These are phyloP conservation scores for Hypomecis atomaria DNA, from an alignment of 2,888 invertebrate species.

Conservation along the genomic window DNA sequence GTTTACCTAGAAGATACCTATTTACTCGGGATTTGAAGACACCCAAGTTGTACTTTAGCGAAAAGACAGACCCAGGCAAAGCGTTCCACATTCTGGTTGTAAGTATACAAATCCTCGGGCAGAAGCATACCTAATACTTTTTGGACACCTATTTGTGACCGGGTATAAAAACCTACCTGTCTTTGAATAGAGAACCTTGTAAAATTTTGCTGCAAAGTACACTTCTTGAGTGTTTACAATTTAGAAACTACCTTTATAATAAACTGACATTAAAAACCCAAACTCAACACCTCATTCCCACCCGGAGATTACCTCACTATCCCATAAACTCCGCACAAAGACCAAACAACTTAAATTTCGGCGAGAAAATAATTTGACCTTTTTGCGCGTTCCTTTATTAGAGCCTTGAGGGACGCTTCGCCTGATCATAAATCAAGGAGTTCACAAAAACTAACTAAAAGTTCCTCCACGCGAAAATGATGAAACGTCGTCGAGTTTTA, in stretches of 20 bases:
- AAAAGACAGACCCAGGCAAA: too few species aligned
- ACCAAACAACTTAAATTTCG: conserved; percentile 57
- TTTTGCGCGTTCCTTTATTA: conserved; percentile 71
- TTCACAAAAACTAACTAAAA: conserved; percentile 80
- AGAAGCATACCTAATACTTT: too few species aligned
- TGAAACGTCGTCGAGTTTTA: conserved; percentile 74
- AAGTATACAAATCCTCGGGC: too few species aligned
- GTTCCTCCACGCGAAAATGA: conserved; percentile 75
- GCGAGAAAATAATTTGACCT: conserved; percentile 68
- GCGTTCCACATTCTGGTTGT: too few species aligned
- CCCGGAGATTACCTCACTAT: conserved; percentile 17
- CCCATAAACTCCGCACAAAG: conserved; percentile 47
- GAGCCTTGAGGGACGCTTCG: conserved; percentile 60
- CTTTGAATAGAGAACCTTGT: too few species aligned
- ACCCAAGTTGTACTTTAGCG: too few species aligned
- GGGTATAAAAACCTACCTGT: too few species aligned
- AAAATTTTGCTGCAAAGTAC: too few species aligned
- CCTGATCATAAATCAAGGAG: conserved; percentile 76
- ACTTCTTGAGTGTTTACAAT: not conserved
- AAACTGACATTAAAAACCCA: not conserved
- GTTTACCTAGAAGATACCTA: too few species aligned
- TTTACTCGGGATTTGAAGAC: too few species aligned
- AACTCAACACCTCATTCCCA: conserved; percentile 1
- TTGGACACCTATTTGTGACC: too few species aligned
- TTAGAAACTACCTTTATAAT: not conserved